Evolutionary conservation across 2,888 invertebrate genomes (phyloP).

Genomic region (Psylliodes chrysocephalus): DNA sequence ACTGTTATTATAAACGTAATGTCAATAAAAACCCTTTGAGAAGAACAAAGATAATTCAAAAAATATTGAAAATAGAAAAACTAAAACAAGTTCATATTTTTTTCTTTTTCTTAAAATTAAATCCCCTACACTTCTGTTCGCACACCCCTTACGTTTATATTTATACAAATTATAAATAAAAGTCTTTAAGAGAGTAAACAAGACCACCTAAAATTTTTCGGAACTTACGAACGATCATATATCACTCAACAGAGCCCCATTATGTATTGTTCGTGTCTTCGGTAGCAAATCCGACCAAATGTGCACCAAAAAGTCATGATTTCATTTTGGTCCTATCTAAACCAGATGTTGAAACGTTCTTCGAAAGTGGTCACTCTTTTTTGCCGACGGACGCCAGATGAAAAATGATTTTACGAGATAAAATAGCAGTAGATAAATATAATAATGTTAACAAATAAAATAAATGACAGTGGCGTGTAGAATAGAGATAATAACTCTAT

Average conservation of each 20-base stretch:
- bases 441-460: not conserved
- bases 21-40: too few relatives aligned
- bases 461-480: not conserved
- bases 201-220: not conserved
- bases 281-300: constrained; percentile 18
- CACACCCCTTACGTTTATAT: too few relatives aligned
- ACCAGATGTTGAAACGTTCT: constrained; percentile 24
- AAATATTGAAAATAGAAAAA: too few relatives aligned
- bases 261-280: constrained; percentile 16
- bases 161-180: too few relatives aligned
- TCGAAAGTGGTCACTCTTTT: constrained; percentile 29
- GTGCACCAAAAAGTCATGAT: not conserved
- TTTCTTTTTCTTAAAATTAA: too few relatives aligned
- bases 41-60: too few relatives aligned
- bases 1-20: too few relatives aligned
- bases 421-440: not conserved
- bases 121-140: too few relatives aligned
- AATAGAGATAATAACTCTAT: too few relatives aligned
- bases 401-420: constrained; percentile 5
- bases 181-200: too few relatives aligned
- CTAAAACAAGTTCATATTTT: too few relatives aligned
- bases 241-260: not conserved
- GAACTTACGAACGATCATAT: not conserved
- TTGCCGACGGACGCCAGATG: constrained; percentile 5
- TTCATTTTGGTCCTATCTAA: constrained; percentile 1